These are phyloP conservation scores for Macrotis lagotis DNA, from an alignment of 2,113 vertebrate species.

Conservation along the genomic window DNA sequence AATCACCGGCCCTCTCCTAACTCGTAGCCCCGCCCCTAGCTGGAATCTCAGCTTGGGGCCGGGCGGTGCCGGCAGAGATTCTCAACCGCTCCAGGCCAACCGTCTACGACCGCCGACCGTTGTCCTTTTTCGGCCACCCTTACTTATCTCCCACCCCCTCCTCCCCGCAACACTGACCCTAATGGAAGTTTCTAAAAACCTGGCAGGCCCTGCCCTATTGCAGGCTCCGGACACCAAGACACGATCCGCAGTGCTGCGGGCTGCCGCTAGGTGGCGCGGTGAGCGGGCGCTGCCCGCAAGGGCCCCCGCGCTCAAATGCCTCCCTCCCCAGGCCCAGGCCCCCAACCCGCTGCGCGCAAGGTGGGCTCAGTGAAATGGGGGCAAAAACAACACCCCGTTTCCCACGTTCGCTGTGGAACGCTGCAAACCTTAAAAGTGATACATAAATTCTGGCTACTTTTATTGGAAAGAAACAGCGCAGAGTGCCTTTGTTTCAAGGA, in stretches of 20 bases:
- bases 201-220: background rate
- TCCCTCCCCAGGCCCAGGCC: background rate
- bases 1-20: conserved; percentile 15
- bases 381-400: background rate
- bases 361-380: too few relatives aligned
- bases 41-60: background rate
- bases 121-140: accelerated
- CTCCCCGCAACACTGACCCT: background rate
- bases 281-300: background rate
- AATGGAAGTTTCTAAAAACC: background rate
- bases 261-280: background rate
- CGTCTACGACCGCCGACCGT: accelerated
- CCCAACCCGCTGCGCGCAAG: background rate
- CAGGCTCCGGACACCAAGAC: background rate
- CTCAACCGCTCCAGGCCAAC: background rate
- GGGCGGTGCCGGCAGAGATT: background rate
- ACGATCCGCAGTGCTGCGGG: too few relatives aligned
- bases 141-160: accelerated
- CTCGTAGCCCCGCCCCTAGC: background rate
- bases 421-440: background rate
- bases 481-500: background rate
- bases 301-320: background rate
- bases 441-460: background rate
- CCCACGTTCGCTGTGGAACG: background rate
- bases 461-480: background rate